phyloP scores from a whole-genome alignment of 2,113 vertebrate species.

The Jaculus jaculus region DNA sequence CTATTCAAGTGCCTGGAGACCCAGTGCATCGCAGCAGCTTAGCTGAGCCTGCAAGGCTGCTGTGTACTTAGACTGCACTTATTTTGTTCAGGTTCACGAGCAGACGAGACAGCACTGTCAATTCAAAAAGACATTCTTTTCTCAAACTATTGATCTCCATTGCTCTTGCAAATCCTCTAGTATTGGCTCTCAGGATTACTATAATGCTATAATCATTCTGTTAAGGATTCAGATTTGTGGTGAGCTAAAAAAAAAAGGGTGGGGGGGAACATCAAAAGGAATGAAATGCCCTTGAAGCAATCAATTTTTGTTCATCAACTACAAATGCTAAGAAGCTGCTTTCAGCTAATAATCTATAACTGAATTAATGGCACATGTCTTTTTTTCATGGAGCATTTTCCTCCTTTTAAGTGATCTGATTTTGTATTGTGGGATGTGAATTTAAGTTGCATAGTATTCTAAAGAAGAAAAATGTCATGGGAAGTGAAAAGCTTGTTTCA shows the following conservation, averaged over 20 bases:
- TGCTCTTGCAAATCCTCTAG: conserved; percentile 90
- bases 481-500: conserved; percentile 73
- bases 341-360: conserved; percentile 89
- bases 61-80: conserved; percentile 83
- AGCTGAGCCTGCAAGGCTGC: conserved; percentile 68
- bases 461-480: conserved; percentile 77
- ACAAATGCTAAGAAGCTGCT: conserved; percentile 89
- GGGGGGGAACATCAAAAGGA: conserved; percentile 88
- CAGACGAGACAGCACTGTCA: conserved; percentile 86
- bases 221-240: conserved; percentile 91
- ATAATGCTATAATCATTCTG: conserved; percentile 93
- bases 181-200: conserved; percentile 93
- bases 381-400: conserved; percentile 76
- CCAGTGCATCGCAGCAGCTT: conserved; percentile 75
- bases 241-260: conserved; percentile 84
- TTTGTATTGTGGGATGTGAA: conserved; percentile 84
- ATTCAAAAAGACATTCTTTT: conserved; percentile 89
- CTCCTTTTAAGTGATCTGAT: conserved; percentile 82
- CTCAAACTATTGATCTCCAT: conserved; percentile 91
- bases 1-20: conserved; percentile 79
- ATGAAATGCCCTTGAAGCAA: conserved; percentile 91
- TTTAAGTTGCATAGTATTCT: conserved; percentile 78
- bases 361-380: conserved; percentile 89
- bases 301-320: conserved; percentile 91
- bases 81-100: conserved; percentile 87